These are phyloP conservation scores for Sarcophaga peregrina DNA, from an alignment of 1,140 invertebrate genomes.

Conservation along the genomic window DNA sequence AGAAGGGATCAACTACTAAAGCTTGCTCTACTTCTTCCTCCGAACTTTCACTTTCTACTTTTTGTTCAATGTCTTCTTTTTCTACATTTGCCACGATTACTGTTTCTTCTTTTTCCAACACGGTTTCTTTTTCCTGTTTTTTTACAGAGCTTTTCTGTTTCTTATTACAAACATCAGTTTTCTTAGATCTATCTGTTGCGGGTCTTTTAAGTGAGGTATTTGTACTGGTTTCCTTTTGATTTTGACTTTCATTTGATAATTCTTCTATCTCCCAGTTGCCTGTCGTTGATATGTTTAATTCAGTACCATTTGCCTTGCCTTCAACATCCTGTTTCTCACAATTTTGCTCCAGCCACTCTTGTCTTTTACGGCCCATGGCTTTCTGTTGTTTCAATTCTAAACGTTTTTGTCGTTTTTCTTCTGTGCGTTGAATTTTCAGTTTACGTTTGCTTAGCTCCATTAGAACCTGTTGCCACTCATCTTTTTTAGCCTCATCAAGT, in stretches of 20 bases:
- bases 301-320: not conserved
- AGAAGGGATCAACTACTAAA: conserved; percentile 70
- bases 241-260: not conserved
- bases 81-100: not conserved
- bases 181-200: not conserved
- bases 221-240: too few relatives aligned
- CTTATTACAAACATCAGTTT: not conserved
- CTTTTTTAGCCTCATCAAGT: conserved; percentile 47
- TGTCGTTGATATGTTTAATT: not conserved
- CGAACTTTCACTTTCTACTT: conserved; percentile 5
- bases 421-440: conserved; percentile 52
- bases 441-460: conserved; percentile 57
- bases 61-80: conserved; percentile 35
- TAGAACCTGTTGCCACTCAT: conserved; percentile 55
- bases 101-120: not conserved
- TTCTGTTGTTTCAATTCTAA: conserved; percentile 57
- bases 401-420: conserved; percentile 53
- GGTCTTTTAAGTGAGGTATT: not conserved
- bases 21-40: conserved; percentile 50
- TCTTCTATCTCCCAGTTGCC: conserved; percentile 41
- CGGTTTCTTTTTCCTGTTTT: not conserved
- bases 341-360: conserved; percentile 57
- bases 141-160: not conserved
- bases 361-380: conserved; percentile 51
- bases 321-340: not conserved